Evolutionary conservation across 1,140 invertebrate genomes (phyloP), one percentile per base, ranked within the genome.

Genomic region (Drosophila pallidifrons): DNA sequence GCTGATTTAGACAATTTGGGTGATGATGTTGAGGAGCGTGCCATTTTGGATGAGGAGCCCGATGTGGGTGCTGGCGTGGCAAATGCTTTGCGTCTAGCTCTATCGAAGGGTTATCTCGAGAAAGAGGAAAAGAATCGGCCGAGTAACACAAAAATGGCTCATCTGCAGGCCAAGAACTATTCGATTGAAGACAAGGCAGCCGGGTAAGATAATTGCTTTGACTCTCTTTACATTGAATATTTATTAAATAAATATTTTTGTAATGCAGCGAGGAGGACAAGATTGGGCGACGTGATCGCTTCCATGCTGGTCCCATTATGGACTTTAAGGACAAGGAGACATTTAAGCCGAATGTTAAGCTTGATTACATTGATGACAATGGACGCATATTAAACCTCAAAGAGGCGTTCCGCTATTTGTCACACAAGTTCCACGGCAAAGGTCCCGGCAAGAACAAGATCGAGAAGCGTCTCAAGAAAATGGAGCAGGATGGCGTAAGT

Each of bases 381-480:
- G 99, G 99, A 2, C 93, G 94, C 45, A 94, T 97, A 61, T 94
- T 99, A 59, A 97, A 96, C 81, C 95, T 96, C 28, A 99, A 99
- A 93, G 99, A 99, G 94, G 99, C 99, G 13, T 99, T 99, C 93
- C 94, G 96, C 79, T 97, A 98, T 94, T 93, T 99, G 11, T 98
- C 97, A 13, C 98, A 99, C 92, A 99, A 99, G 93, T 99, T 99
- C 93, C 99, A 99, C 94, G 99, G 99, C 16, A 99, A 99, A 94
- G 98, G 98, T 13, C 98, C 98, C 6, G 99, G 99, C 51, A 99
- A 99, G 93, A 99, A 99, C 94, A 99, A 99, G 93, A 95, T 96
- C 81, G 99, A 99, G 92, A 99, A 99, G 93, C 94, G 99, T 87
- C 96, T 98, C 93, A 99, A 99, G 92, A 99, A 99, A 93, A 94